These are phyloP conservation scores for Adelosebastes latens DNA, from an alignment of 2,797 vertebrate genomes.

Conservation along the genomic window DNA sequence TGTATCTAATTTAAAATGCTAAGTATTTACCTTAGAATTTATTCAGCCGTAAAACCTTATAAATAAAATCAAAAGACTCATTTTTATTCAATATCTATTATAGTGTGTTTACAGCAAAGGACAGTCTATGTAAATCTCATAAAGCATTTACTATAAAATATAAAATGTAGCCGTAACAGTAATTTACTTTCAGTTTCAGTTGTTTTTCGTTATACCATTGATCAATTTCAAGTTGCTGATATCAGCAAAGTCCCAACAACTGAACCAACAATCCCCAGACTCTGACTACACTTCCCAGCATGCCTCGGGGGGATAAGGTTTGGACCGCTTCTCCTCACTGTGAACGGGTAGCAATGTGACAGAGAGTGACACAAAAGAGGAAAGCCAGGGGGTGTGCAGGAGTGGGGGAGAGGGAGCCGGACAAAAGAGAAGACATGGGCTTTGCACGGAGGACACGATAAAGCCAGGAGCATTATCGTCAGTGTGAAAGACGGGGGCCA, in stretches of 20 bases:
- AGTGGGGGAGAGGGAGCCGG: constrained; percentile 80
- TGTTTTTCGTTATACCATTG: background rate
- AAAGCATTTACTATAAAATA: background rate
- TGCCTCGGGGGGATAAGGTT: constrained; percentile 80
- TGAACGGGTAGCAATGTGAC: constrained; percentile 81
- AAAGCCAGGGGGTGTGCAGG: constrained; percentile 83
- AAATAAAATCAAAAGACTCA: constrained; percentile 58
- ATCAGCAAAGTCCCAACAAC: constrained; percentile 38
- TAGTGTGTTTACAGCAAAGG: constrained; percentile 29
- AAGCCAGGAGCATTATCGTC: constrained; percentile 87
- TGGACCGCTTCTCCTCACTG: constrained; percentile 80
- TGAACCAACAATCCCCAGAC: constrained; percentile 37
- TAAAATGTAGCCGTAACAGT: background rate
- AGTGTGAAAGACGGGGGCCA: constrained; percentile 88
- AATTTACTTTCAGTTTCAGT: background rate
- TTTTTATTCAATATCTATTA: constrained; percentile 47
- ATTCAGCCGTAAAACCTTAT: constrained; percentile 54
- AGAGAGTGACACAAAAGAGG: constrained; percentile 85
- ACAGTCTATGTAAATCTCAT: constrained; percentile 24
- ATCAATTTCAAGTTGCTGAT: constrained; percentile 47
- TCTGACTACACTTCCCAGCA: constrained; percentile 86
- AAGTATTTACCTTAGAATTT: constrained; percentile 79
- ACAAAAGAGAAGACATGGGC: constrained; percentile 88
- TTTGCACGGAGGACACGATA: constrained; percentile 88
- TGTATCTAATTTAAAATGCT: constrained; percentile 82